phyloP scores from a whole-genome alignment of 2,888 invertebrate genomes.

The Pristionchus fissidentatus region DNA sequence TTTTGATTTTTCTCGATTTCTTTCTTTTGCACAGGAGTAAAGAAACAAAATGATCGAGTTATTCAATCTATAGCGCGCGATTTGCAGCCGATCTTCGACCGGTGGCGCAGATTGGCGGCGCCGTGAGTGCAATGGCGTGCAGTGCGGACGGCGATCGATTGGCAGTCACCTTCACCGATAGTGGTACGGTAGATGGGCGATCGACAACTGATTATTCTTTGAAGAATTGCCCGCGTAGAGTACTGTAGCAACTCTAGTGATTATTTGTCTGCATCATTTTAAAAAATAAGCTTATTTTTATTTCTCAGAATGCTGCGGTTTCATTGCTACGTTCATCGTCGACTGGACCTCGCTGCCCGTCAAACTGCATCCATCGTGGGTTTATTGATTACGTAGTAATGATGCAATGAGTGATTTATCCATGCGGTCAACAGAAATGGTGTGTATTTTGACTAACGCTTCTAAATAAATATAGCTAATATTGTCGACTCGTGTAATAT shows the following conservation, averaged over 20 bases:
- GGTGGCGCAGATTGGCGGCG: conserved; percentile 7
- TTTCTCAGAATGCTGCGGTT: neutral
- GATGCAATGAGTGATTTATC: neutral
- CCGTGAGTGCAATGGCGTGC: neutral
- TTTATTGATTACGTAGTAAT: neutral
- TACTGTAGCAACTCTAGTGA: neutral
- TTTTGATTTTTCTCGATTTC: too few species aligned
- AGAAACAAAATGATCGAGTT: too few species aligned
- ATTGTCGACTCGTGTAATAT: neutral
- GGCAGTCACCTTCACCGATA: conserved; percentile 18
- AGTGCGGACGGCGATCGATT: conserved; percentile 33
- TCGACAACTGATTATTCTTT: neutral
- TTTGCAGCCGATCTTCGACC: neutral
- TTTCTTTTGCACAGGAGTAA: too few species aligned
- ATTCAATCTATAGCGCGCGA: neutral
- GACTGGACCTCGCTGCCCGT: conserved; percentile 17
- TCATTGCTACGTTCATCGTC: conserved; percentile 37
- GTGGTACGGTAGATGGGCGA: conserved; percentile 3
- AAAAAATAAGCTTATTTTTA: neutral
- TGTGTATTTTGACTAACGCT: too few species aligned
- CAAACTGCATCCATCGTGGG: conserved; percentile 22
- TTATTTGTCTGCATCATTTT: neutral
- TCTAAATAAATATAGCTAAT: too few species aligned
- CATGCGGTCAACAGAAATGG: too few species aligned
- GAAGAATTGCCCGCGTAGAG: neutral